Conservation (phyloP, 2,113 vertebrate genomes). For the Nibea coibor region DNA sequence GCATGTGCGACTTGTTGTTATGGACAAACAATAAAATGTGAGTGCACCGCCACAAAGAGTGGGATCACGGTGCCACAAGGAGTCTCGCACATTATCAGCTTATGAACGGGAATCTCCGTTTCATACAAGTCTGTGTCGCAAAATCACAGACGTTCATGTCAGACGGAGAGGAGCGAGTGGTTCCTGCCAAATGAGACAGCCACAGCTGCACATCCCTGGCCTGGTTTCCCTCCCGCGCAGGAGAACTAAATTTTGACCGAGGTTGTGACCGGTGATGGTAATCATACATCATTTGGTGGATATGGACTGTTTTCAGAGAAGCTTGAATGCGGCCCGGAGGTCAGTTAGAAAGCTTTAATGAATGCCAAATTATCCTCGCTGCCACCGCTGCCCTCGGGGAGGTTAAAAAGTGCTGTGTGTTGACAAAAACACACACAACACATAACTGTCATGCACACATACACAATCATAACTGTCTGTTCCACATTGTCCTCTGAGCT, state of each 20-base stretch:
- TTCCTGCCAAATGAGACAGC: conserved; percentile 53
- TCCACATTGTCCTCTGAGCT: conserved; percentile 37
- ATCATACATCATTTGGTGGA: conserved; percentile 62
- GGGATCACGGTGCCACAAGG: background rate
- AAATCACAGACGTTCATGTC: conserved; percentile 35
- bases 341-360: conserved; percentile 58
- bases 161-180: conserved; percentile 21
- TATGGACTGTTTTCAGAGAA: conserved; percentile 48
- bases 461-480: conserved; percentile 46
- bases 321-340: conserved; percentile 38
- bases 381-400: conserved; percentile 37
- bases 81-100: conserved; percentile 2
- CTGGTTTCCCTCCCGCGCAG: conserved; percentile 52
- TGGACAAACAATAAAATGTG: background rate
- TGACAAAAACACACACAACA: conserved; percentile 12
- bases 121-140: background rate
- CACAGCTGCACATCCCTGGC: conserved; percentile 52
- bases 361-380: conserved; percentile 60
- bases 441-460: conserved; percentile 28
- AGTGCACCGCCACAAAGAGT: background rate
- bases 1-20: background rate
- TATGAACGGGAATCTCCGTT: conserved; percentile 7
- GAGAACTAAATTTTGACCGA: conserved; percentile 54
- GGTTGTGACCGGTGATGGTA: conserved; percentile 56
- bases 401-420: conserved; percentile 20